phyloP scores from a whole-genome alignment of 1,140 invertebrate species.

The Magallana ariakensis region DNA sequence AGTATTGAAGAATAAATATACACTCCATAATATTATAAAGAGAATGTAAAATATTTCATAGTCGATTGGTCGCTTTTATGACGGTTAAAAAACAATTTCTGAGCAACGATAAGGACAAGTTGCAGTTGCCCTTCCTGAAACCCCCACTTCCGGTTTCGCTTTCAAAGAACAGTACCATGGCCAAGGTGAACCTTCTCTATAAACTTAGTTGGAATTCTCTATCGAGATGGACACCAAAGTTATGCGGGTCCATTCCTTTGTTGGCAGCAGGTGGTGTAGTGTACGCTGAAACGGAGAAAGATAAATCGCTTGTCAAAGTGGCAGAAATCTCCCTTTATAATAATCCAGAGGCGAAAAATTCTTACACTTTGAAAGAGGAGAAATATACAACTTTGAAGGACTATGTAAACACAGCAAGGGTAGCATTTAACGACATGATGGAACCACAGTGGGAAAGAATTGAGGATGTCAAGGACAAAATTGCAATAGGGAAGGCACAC shows the following conservation, averaged over 20 bases:
- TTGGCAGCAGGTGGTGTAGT: constrained; percentile 1
- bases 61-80: too few relatives aligned
- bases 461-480: constrained; percentile 28
- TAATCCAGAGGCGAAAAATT: not conserved
- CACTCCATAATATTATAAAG: too few relatives aligned
- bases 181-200: not conserved
- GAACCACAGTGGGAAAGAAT: constrained; percentile 29
- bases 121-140: not conserved
- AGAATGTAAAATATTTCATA: too few relatives aligned
- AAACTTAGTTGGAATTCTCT: not conserved
- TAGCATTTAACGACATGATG: not conserved
- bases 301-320: not conserved
- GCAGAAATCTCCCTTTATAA: constrained; percentile 8
- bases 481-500: not conserved
- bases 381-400: constrained; percentile 4
- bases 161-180: not conserved
- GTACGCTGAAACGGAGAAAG: not conserved
- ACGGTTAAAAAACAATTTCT: too few relatives aligned
- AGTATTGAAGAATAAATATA: too few relatives aligned
- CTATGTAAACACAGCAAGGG: constrained; percentile 18
- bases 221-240: not conserved
- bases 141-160: not conserved
- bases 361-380: constrained; percentile 8
- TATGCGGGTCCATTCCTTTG: not conserved
- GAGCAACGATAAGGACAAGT: too few relatives aligned